These are phyloP conservation scores for Drosophila pseudotakahashii DNA, from an alignment of 2,888 invertebrate genomes.

Conservation along the genomic window DNA sequence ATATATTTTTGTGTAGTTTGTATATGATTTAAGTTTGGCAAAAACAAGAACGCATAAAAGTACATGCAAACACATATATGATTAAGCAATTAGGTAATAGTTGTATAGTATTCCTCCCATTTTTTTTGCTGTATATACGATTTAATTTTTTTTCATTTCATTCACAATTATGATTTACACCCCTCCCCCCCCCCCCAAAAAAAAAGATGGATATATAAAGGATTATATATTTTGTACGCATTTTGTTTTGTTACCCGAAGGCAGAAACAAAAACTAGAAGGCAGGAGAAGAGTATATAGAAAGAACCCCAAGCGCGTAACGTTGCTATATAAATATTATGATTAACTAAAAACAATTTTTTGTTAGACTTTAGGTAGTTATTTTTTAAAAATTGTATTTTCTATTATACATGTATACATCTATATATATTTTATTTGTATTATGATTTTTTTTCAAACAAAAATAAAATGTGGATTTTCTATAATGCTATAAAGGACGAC, in stretches of 20 bases:
- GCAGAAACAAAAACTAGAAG: constrained; percentile 22
- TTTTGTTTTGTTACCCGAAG: constrained; percentile 50
- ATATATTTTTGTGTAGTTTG: constrained; percentile 54
- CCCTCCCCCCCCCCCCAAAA: constrained; percentile 8
- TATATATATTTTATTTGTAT: constrained; percentile 37
- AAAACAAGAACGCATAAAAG: constrained; percentile 26
- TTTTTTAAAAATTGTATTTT: constrained; percentile 76
- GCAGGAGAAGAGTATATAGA: constrained; percentile 60
- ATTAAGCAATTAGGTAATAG: constrained; percentile 61
- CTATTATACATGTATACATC: constrained; percentile 49
- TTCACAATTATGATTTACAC: constrained; percentile 35
- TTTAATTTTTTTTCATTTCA: constrained; percentile 43
- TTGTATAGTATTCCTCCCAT: constrained; percentile 52
- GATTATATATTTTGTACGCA: constrained; percentile 47
- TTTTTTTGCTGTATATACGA: constrained; percentile 62
- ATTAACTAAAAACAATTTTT: constrained; percentile 66
- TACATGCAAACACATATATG: constrained; percentile 49
- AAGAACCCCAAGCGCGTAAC: constrained; percentile 72
- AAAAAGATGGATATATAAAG: constrained; percentile 14
- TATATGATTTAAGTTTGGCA: constrained; percentile 55
- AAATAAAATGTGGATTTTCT: constrained; percentile 67
- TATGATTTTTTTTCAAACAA: constrained; percentile 31
- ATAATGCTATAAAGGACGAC: constrained; percentile 68
- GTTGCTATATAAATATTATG: constrained; percentile 65
- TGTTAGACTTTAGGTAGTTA: constrained; percentile 75